Evolutionary conservation across 2,797 vertebrate genomes (phyloP), one percentile per base, ranked within the genome.

Genomic region (Nyctalus aviator): DNA sequence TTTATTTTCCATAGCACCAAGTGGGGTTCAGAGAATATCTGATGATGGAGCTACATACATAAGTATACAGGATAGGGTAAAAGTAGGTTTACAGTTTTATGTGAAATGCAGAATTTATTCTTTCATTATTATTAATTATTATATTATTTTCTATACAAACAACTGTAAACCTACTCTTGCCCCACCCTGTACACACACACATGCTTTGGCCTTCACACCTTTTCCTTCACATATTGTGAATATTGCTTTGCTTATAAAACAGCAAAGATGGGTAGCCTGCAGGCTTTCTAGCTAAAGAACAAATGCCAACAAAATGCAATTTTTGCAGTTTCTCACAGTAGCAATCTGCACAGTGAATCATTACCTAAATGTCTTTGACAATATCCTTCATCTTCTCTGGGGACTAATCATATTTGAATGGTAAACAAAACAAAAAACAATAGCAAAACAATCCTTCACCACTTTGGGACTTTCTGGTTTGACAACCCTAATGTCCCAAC

Each of bases 201-300:
- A 68, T 0, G 17, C 73, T 88, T 73, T 72, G 4, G 35, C 57
- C 84, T 87, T 59, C 35, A 88, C 15, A 72, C n/a, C 53, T 85
- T 82, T 72, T 48, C 57, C 6, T 48, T 75, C 32, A 41, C 37
- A 78, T 12, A 32, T 8, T 44, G 35, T 75, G 10, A 50, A 37
- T 37, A 68, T 35, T 69, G 69, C 55, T 84, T 76, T 89, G 66
- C 85, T 93, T 73, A 93, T 41, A 85, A 88, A 88, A 75, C 10
- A 8, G 84, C 66, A 84, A 84, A 71, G 89, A 78, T 13, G 66
- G 37, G 44, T 7, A 64, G n/a, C 68, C 75, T 64, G 53, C 75
- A 82, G 81, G 90, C 78, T 96, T 87, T 83, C 85, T 77, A 88
- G 90, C 84, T 95, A 92, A 94, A 94, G 84, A 95, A 85, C 73